phyloP scores from a whole-genome alignment of 2,888 invertebrate species.

The Drosophila mettleri region DNA sequence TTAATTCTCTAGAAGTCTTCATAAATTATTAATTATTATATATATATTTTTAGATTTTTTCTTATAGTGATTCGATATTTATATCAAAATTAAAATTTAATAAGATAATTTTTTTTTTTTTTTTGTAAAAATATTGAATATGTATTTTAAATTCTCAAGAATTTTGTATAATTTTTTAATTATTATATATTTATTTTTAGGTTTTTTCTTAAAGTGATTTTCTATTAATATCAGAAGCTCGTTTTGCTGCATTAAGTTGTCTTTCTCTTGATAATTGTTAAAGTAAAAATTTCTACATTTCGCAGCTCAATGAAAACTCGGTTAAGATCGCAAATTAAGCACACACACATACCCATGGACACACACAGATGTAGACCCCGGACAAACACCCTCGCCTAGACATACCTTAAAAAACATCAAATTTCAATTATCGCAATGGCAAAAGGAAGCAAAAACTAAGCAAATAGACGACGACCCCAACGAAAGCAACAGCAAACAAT shows the following conservation, averaged over 20 bases:
- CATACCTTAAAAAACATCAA: constrained; percentile 65
- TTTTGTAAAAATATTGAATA: too few species aligned
- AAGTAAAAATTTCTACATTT: background rate
- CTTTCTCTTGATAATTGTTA: background rate
- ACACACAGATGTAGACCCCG: constrained; percentile 6
- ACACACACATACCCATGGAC: constrained; percentile 17
- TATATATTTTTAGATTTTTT: too few species aligned
- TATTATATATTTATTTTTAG: too few species aligned
- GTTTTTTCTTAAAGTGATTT: too few species aligned
- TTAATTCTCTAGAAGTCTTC: too few species aligned
- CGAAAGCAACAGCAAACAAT: constrained; percentile 22
- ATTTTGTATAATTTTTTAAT: too few species aligned
- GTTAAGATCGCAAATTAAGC: constrained; percentile 28
- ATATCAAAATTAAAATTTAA: too few species aligned
- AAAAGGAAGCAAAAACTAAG: constrained; percentile 54
- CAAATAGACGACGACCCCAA: constrained; percentile 61
- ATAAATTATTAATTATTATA: too few species aligned
- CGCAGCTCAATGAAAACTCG: constrained; percentile 12
- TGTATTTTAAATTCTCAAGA: too few species aligned
- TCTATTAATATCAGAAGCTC: too few species aligned
- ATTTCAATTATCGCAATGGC: constrained; percentile 81
- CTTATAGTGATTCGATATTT: too few species aligned
- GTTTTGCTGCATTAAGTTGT: background rate
- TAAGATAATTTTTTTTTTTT: too few species aligned
- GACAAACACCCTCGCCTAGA: constrained; percentile 12